Base-by-base conservation (phyloP, 2,888 invertebrate genomes). In the Hypsopygia costalis region DNA sequence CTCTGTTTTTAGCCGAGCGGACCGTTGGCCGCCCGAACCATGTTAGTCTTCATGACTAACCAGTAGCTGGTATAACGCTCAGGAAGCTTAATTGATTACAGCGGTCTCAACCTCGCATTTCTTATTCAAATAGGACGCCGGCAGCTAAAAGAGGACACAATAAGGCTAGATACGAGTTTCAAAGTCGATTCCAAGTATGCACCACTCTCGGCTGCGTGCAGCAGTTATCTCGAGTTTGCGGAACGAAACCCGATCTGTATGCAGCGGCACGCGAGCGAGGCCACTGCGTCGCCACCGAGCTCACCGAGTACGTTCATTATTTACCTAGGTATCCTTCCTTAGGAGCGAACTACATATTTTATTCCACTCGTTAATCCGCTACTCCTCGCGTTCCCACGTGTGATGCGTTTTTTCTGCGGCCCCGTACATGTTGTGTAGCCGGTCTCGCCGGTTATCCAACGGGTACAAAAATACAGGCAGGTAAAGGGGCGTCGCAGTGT, bases 161-260 rank as follows among this genome's bases (percentile, higher is more conserved):
- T 77, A 77, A 78, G 77, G 77, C 68, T 69, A 70, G 56, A 64
- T 62, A 62, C 62, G 62, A 59, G 69, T 72, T 62, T 76, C 74
- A 79, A 76, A 76, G 76, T 71, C 69, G 69, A 62, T 62, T 68
- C 63, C 65, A 70, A 71, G 69, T 75, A 75, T 74, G 78, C 69
- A 70, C 55, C 53, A 59, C 61, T 61, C 62, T 64, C 53, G 60
- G 57, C 59, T 58, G 55, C 62, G 60, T 63, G 61, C 62, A 55
- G 75, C 72, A 80, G 81, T 66, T 78, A 83, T 85, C 80, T 85
- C 63, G 75, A 77, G 70, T 80, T 85, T 86, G 83, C 87, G 86
- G 87, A 87, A 87, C 74, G 86, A 78, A 82, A 85, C 79, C 66
- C 73, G 81, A 86, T 81, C 80, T 63, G 68, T 72, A 65, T 66